Base-by-base conservation (phyloP, 2,888 invertebrate species). In the Drosophila prolongata region DNA sequence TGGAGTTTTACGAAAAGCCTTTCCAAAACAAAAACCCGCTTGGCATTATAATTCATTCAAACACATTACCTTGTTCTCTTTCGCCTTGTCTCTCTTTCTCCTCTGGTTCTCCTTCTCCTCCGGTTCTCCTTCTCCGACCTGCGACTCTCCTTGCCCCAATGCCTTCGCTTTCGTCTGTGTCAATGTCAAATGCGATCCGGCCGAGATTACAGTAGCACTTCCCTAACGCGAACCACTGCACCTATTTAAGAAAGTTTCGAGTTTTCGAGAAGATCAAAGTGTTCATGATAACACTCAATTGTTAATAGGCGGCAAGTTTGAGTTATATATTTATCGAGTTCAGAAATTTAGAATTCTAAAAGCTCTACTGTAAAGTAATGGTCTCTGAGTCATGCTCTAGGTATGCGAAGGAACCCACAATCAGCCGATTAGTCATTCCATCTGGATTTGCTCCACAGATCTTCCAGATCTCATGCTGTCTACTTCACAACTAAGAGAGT, bases 151-250 rank as follows among this genome's bases (percentile, higher is more conserved):
- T 65, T 71, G 46, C 46, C 72, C 72, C 68, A 50, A 44, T 70
- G 46, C 70, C 37, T 47, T 58, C 35, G 46, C 30, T 49, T 71
- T 58, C 35, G 46, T 30, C 58, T 71, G 52, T 71, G 75, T 57
- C 71, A 71, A 71, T 72, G 75, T 75, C 75, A 58, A 66, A 72
- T 40, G 40, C 49, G 75, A 34, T 42, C 24, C 52, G 65, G 50
- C 47, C 74, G 57, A 52, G 68, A 50, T 71, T 47, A 47, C 47
- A 47, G 47, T 47, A 30, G 11, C 11, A 30, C 47, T 34, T 30
- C 30, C 5, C 9, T 34, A 34, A 16, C 5, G 16, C 6, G 6
- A 47, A 30, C 30, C 47, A 10, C 0, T 24, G 24, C 24, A 24
- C 24, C 24, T 2, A 30, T 30, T 30, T 30, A 8, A 2, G 30